A percentile compares a stretch with the other conserved stretches of the same genome.
Conservation (phyloP, 1,140 invertebrate species). For the Stenopsyche tienmushanensis region DNA sequence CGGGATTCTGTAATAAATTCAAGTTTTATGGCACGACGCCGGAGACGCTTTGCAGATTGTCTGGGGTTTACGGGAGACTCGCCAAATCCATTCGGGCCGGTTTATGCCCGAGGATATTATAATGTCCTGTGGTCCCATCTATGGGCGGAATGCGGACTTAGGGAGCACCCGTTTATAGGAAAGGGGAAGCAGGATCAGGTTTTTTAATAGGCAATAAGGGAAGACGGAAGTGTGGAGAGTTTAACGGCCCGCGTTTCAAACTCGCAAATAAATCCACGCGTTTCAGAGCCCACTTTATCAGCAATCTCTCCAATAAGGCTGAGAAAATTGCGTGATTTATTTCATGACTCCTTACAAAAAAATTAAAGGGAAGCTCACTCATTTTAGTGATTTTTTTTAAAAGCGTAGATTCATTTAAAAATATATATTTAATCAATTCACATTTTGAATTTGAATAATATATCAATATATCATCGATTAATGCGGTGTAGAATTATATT, state of each 20-base stretch:
- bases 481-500: too few species aligned
- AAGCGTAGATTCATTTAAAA: too few species aligned
- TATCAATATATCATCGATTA: too few species aligned
- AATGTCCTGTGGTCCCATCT: too few species aligned
- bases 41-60: conserved; percentile 41
- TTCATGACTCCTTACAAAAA: too few species aligned
- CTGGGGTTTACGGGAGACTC: conserved; percentile 39
- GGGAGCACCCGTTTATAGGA: background rate
- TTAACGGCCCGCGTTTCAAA: background rate
- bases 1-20: conserved; percentile 40
- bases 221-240: background rate
- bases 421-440: too few species aligned
- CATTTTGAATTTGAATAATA: too few species aligned
- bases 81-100: conserved; percentile 40
- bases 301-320: too few species aligned
- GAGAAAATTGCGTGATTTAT: too few species aligned
- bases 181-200: background rate
- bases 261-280: background rate
- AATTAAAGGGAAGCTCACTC: too few species aligned
- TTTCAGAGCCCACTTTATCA: too few species aligned
- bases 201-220: background rate
- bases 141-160: background rate
- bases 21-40: conserved; percentile 39
- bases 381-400: too few species aligned
- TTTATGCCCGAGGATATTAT: conserved; percentile 37